A percentile compares a stretch with the other conserved stretches of the same genome.
These are phyloP conservation scores for Lasioglossum pauxillum DNA, from an alignment of 2,888 invertebrate species.

Conservation along the genomic window DNA sequence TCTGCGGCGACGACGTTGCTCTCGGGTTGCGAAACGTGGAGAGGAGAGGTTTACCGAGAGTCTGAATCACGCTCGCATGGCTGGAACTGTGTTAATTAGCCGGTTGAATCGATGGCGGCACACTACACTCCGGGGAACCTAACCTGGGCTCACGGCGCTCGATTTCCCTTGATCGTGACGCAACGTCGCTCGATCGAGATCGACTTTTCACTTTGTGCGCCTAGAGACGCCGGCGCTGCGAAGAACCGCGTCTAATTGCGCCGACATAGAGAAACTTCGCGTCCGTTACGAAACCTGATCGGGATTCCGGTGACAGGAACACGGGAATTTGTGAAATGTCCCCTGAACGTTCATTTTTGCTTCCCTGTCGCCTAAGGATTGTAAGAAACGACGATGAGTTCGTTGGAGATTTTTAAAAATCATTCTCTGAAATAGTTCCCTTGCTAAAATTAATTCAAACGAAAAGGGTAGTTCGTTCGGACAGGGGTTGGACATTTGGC, in stretches of 20 bases:
- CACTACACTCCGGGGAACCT: neutral
- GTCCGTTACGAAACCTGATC: neutral
- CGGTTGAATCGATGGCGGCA: conserved; percentile 23
- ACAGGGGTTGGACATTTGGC: no score
- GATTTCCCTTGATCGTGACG: neutral
- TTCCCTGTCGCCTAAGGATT: rapidly evolving
- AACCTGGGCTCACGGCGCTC: neutral
- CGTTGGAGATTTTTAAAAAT: no score
- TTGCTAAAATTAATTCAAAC: no score
- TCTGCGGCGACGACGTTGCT: conserved; percentile 19
- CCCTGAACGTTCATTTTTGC: no score
- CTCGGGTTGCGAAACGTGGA: conserved; percentile 42
- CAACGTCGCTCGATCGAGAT: neutral
- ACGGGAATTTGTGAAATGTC: neutral
- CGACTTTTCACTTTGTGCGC: conserved; percentile 14
- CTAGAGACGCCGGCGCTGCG: conserved; percentile 11
- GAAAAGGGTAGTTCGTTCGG: no score
- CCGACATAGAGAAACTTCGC: neutral
- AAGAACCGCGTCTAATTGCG: neutral
- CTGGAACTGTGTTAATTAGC: conserved; percentile 51
- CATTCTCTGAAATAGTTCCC: no score
- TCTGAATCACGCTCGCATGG: conserved; percentile 41
- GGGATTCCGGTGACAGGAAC: neutral
- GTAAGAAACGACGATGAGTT: no score
- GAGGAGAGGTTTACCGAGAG: conserved; percentile 21